Conservation (phyloP, 2,113 vertebrate species). For the Bettongia penicillata region DNA sequence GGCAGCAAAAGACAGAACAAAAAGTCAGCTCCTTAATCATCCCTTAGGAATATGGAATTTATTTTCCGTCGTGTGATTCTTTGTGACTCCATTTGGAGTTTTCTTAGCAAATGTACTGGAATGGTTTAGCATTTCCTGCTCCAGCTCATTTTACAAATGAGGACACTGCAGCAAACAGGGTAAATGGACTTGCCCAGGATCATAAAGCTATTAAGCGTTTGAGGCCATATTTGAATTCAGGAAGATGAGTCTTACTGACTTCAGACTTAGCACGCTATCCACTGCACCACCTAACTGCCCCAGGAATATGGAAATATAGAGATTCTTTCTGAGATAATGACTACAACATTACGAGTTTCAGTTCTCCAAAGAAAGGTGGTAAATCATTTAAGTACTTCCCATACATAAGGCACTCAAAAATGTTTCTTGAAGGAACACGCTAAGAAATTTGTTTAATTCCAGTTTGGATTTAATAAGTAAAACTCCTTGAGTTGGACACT, state of each 20-base stretch:
- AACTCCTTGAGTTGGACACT: constrained; percentile 42
- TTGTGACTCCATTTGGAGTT: neutral
- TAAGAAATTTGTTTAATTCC: neutral
- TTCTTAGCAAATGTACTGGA: neutral
- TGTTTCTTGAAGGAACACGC: constrained; percentile 37
- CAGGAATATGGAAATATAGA: neutral
- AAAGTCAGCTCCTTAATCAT: neutral
- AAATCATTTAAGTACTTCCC: neutral
- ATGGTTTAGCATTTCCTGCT: neutral
- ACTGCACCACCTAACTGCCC: neutral
- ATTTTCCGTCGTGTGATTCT: neutral
- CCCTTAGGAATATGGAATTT: neutral
- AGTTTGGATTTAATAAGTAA: constrained; percentile 44
- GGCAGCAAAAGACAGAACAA: neutral
- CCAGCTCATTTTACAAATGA: neutral
- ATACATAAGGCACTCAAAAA: neutral
- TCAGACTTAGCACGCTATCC: neutral
- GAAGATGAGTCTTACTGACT: neutral
- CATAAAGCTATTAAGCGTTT: neutral
- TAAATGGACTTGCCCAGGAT: neutral
- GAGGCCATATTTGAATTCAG: neutral
- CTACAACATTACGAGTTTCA: neutral
- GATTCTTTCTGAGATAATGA: neutral
- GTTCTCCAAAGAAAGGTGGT: neutral
- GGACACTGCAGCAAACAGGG: neutral